phyloP scores from a whole-genome alignment of 2,888 invertebrate genomes.

The Synanthedon myopaeformis region DNA sequence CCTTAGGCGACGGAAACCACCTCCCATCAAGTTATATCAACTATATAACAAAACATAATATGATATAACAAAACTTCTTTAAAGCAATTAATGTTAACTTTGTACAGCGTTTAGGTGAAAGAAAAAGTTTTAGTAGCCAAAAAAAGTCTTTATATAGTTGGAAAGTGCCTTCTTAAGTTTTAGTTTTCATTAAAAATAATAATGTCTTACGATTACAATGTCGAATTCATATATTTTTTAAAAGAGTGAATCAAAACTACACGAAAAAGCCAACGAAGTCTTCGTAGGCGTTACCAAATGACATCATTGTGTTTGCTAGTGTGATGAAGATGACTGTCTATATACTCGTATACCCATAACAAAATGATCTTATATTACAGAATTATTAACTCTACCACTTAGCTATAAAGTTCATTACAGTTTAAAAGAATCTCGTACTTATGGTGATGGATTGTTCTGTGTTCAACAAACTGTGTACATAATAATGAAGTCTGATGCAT shows the following conservation, averaged over 20 bases:
- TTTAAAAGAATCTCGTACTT: background rate
- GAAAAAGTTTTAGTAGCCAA: no score
- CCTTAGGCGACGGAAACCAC: no score
- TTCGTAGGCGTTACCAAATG: constrained; percentile 35
- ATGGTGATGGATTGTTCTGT: background rate
- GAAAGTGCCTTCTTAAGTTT: no score
- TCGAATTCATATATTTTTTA: background rate
- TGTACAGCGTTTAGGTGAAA: no score
- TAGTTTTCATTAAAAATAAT: background rate
- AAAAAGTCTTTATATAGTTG: no score
- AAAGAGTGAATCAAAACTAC: background rate
- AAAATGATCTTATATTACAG: constrained; percentile 2
- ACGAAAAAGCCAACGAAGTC: constrained; percentile 13
- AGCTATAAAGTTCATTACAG: constrained; percentile 3
- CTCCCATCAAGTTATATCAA: no score
- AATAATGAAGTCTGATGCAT: constrained; percentile 20
- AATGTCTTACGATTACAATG: background rate
- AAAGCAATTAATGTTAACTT: no score
- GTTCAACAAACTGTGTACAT: constrained; percentile 21
- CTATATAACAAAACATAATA: no score
- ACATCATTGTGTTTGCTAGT: constrained; percentile 44
- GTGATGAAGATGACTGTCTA: constrained; percentile 10
- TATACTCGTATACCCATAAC: constrained; percentile 14
- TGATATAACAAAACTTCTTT: no score
- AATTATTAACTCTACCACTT: constrained; percentile 2